A percentile compares a stretch with the other conserved stretches of the same genome.
Evolutionary conservation across 2,888 invertebrate species (phyloP).

Genomic region (Aethes cnicana): DNA sequence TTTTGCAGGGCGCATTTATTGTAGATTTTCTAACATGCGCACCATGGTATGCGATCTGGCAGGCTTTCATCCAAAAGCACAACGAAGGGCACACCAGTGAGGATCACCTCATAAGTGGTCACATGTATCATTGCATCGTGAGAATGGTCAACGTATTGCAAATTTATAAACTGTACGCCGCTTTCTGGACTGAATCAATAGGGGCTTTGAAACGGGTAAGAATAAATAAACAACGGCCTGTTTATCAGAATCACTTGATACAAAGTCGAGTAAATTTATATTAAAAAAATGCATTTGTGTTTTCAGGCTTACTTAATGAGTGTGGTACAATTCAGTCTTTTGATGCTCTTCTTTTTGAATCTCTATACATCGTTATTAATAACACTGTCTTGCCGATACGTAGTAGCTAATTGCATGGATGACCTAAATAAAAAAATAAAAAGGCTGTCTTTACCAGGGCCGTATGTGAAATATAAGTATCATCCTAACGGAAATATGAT

Average conservation of each 20-base stretch:
- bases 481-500: constrained; percentile 66
- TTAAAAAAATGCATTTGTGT: constrained; percentile 18
- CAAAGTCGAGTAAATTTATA: too few species aligned
- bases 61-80: constrained; percentile 59
- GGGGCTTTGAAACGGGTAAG: constrained; percentile 68
- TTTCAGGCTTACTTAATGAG: constrained; percentile 78
- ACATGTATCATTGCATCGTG: constrained; percentile 64
- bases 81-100: constrained; percentile 56
- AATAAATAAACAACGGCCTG: constrained; percentile 6
- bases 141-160: constrained; percentile 70
- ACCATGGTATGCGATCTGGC: constrained; percentile 71
- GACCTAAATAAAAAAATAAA: constrained; percentile 49
- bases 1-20: constrained; percentile 64
- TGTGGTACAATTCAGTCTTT: constrained; percentile 70
- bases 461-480: constrained; percentile 52
- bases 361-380: constrained; percentile 70
- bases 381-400: constrained; percentile 66
- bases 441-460: constrained; percentile 45
- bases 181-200: constrained; percentile 71
- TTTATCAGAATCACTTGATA: constrained; percentile 6
- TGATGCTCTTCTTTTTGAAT: constrained; percentile 73
- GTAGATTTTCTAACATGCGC: constrained; percentile 72
- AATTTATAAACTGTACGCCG: constrained; percentile 68
- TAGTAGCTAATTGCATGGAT: constrained; percentile 48
- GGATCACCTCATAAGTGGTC: constrained; percentile 52